phyloP scores from a whole-genome alignment of 2,113 vertebrate species.

The Psettodes erumei region DNA sequence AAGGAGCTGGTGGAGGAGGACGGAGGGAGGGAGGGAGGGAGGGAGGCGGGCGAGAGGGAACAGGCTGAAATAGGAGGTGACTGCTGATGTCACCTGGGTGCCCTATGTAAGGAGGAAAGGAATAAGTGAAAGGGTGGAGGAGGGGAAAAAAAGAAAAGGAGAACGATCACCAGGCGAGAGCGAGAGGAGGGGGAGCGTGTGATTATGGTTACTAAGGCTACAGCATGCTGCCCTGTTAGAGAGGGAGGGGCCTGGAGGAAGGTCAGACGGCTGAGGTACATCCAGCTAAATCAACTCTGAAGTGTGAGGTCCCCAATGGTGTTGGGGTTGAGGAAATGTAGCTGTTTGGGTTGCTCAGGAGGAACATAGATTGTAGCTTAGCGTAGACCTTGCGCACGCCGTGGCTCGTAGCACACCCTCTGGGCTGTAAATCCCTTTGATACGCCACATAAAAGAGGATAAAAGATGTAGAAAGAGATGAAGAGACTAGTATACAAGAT shows the following conservation, averaged over 20 bases:
- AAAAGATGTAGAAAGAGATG: constrained; percentile 67
- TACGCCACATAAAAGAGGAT: constrained; percentile 61
- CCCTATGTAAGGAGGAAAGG: constrained; percentile 54
- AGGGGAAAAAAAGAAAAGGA: not conserved
- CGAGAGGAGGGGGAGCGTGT: constrained; percentile 32
- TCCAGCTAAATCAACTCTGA: constrained; percentile 73
- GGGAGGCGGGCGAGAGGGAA: constrained; percentile 24
- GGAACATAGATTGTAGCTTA: constrained; percentile 55
- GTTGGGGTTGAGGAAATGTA: constrained; percentile 57
- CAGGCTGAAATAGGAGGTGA: constrained; percentile 58
- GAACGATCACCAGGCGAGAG: constrained; percentile 31
- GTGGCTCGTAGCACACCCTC: constrained; percentile 41
- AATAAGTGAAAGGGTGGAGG: constrained; percentile 2
- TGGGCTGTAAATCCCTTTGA: constrained; percentile 66
- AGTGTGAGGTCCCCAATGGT: constrained; percentile 62
- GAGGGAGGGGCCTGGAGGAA: constrained; percentile 50
- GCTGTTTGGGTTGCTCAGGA: constrained; percentile 60
- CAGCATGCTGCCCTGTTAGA: constrained; percentile 54
- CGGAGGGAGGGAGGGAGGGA: constrained; percentile 14
- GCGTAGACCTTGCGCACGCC: constrained; percentile 31
- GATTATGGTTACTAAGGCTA: constrained; percentile 75
- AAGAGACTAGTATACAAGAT: constrained; percentile 58
- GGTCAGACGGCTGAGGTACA: constrained; percentile 60
- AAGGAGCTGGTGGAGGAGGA: constrained; percentile 45
- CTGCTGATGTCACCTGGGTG: constrained; percentile 67